A percentile compares a stretch with the other conserved stretches of the same genome.
phyloP scores from a whole-genome alignment of 2,797 vertebrate species.

The Muscicapa comitata region DNA sequence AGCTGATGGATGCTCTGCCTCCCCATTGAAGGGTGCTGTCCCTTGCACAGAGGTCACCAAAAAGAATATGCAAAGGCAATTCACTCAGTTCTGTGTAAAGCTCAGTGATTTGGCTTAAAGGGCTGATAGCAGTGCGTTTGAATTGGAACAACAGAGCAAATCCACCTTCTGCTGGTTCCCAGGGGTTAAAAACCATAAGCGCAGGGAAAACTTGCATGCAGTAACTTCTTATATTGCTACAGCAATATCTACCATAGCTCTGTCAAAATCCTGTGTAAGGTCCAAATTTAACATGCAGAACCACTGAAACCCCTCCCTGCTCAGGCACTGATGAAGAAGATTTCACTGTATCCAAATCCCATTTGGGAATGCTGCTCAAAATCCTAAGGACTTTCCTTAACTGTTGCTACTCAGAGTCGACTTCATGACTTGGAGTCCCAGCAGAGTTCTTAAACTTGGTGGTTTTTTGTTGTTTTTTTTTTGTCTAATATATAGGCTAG shows the following conservation, averaged over 20 bases:
- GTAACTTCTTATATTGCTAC: background rate
- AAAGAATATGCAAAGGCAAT: background rate
- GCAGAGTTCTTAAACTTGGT: background rate
- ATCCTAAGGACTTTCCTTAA: background rate
- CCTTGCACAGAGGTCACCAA: background rate
- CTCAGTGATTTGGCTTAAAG: background rate
- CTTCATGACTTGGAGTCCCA: background rate
- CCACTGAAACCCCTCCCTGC: background rate
- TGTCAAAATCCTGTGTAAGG: background rate
- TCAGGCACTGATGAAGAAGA: background rate
- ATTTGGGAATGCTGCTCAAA: background rate
- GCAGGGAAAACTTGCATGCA: background rate
- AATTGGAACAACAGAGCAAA: background rate
- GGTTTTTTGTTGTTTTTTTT: background rate
- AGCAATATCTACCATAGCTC: background rate
- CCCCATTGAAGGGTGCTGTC: background rate
- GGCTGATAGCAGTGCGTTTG: background rate
- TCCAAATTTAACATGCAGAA: background rate
- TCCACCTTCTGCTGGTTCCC: background rate
- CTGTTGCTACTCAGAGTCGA: background rate
- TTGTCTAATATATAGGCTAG: background rate
- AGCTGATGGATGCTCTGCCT: background rate
- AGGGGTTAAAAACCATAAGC: background rate
- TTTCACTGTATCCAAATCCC: background rate
- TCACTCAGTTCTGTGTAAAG: background rate